phyloP scores from a whole-genome alignment of 2,113 vertebrate genomes.

The Aleadryas rufinucha region DNA sequence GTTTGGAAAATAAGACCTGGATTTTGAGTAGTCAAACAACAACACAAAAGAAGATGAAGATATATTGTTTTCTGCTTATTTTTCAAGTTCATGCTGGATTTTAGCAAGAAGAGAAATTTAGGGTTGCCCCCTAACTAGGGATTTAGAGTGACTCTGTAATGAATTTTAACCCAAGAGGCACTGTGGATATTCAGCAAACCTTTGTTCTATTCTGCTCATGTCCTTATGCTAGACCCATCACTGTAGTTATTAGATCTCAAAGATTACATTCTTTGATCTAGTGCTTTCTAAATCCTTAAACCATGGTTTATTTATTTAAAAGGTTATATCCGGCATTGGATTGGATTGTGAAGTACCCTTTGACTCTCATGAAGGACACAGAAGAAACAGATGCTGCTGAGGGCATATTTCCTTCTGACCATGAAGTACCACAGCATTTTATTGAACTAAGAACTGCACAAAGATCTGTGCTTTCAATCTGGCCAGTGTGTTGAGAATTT shows the following conservation, averaged over 20 bases:
- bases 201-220: slow-evolving; percentile 37
- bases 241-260: slow-evolving; percentile 56
- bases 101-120: not conserved
- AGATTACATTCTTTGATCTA: slow-evolving; percentile 62
- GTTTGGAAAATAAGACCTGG: not conserved
- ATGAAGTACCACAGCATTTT: slow-evolving; percentile 17
- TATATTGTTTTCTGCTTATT: not conserved
- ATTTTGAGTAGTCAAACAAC: not conserved
- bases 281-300: slow-evolving; percentile 63
- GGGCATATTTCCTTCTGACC: not conserved
- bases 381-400: slow-evolving; percentile 8
- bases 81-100: not conserved
- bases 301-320: slow-evolving; percentile 61
- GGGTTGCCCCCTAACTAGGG: not conserved
- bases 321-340: slow-evolving; percentile 55
- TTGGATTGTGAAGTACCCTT: slow-evolving; percentile 56
- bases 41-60: not conserved
- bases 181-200: not conserved
- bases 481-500: not conserved
- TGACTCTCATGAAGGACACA: slow-evolving; percentile 61
- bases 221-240: slow-evolving; percentile 40
- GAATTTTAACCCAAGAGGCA: not conserved
- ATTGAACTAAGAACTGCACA: slow-evolving; percentile 22
- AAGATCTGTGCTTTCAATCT: slow-evolving; percentile 10
- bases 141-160: not conserved